A percentile compares a stretch with the other conserved stretches of the same genome.
Evolutionary conservation across 2,888 invertebrate genomes (phyloP).

Genomic region (Amiota minor): DNA sequence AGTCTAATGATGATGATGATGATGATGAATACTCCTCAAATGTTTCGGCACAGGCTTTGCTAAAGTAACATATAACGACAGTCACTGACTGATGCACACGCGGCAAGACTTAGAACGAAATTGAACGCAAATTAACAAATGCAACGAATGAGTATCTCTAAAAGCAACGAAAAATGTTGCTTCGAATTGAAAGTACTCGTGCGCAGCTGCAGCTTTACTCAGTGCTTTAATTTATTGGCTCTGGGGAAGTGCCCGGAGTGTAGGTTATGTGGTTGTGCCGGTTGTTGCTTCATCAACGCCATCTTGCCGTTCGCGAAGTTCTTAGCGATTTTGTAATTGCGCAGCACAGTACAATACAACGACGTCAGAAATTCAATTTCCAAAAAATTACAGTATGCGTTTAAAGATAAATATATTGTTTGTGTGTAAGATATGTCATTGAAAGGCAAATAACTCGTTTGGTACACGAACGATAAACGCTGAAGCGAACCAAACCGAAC

Average conservation of each 20-base stretch:
- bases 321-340: constrained; percentile 54
- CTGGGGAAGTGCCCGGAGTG: not conserved
- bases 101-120: constrained; percentile 67
- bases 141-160: constrained; percentile 49
- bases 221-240: not conserved
- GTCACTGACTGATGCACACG: constrained; percentile 57
- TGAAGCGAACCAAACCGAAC: too few species aligned
- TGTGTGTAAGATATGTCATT: not conserved
- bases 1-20: too few species aligned
- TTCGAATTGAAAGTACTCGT: constrained; percentile 38
- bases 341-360: not conserved
- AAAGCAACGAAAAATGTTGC: constrained; percentile 45
- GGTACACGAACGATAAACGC: not conserved
- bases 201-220: constrained; percentile 18
- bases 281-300: constrained; percentile 10
- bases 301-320: constrained; percentile 47
- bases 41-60: not conserved
- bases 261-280: not conserved
- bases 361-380: not conserved
- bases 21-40: not conserved
- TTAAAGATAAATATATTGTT: not conserved
- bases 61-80: not conserved
- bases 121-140: constrained; percentile 59
- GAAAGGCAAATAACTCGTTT: constrained; percentile 18
- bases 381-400: not conserved